phyloP scores from a whole-genome alignment of 2,888 invertebrate species.

The Coelogynopora nodosa region DNA sequence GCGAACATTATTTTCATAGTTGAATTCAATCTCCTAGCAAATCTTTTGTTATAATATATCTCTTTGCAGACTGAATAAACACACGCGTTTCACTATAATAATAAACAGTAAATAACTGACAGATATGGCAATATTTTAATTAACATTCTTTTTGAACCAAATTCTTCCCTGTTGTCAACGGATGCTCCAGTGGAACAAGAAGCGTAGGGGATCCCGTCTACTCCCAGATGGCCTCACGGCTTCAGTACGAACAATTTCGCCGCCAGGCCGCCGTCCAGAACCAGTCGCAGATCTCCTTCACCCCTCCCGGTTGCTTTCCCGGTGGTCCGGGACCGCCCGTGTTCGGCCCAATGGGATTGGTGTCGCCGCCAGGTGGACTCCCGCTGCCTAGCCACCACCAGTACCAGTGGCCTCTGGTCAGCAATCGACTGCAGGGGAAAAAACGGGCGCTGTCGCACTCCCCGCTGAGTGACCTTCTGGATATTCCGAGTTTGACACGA shows the following conservation, averaged over 20 bases:
- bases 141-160: no score
- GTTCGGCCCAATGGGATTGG: not conserved
- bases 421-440: not conserved
- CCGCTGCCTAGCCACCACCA: not conserved
- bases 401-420: not conserved
- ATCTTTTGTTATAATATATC: no score
- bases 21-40: no score
- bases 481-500: constrained; percentile 89
- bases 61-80: no score
- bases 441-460: constrained; percentile 72
- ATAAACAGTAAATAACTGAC: no score
- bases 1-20: no score
- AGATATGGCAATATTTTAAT: no score
- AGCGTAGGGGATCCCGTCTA: not conserved
- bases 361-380: not conserved
- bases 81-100: no score
- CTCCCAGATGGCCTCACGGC: not conserved
- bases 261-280: not conserved
- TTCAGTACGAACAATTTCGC: not conserved
- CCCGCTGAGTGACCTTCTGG: constrained; percentile 89
- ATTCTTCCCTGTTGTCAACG: no score
- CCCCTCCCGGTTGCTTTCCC: constrained; percentile 2
- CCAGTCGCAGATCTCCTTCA: not conserved
- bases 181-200: constrained; percentile 7
- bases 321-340: not conserved